A percentile compares a stretch with the other conserved stretches of the same genome.
Conservation (phyloP, 2,113 vertebrate species). For the Chionis minor region DNA sequence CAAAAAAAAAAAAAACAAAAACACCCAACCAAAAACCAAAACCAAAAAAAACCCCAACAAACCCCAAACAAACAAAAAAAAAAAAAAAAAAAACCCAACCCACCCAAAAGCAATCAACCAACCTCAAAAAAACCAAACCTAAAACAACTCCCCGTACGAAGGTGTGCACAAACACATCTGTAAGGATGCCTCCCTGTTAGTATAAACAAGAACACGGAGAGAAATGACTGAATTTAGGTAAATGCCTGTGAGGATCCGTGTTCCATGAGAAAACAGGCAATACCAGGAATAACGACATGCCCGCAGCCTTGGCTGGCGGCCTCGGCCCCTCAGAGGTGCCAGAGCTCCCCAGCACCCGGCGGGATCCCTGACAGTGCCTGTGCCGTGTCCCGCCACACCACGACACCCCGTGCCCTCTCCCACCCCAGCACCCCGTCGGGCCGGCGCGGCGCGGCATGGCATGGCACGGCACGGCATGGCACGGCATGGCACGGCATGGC, state of each 20-base stretch:
- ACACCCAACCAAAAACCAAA: not conserved
- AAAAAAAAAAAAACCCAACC: too few relatives aligned
- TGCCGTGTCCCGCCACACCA: too few relatives aligned
- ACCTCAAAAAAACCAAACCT: not conserved
- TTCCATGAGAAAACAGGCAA: too few relatives aligned
- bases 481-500: too few relatives aligned
- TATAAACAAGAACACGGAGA: not conserved
- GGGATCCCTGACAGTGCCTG: too few relatives aligned
- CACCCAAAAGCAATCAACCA: too few relatives aligned
- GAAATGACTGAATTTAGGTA: not conserved
- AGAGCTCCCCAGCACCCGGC: not conserved
- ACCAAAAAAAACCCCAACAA: not conserved
- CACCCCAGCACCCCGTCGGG: too few relatives aligned
- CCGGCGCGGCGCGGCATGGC: too few relatives aligned
- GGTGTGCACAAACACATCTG: not conserved
- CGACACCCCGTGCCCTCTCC: not conserved
- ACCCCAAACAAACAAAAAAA: not conserved
- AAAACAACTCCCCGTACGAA: too few relatives aligned
- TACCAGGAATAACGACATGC: not conserved
- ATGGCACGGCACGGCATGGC: too few relatives aligned
- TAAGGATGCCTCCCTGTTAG: not conserved
- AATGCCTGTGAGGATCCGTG: not conserved
- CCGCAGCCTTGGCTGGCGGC: not conserved
- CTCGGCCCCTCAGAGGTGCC: not conserved
- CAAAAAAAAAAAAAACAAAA: constrained; percentile 53